Evolutionary conservation across 2,888 invertebrate species (phyloP).

Genomic region (Omphaloscelis lunosa): DNA sequence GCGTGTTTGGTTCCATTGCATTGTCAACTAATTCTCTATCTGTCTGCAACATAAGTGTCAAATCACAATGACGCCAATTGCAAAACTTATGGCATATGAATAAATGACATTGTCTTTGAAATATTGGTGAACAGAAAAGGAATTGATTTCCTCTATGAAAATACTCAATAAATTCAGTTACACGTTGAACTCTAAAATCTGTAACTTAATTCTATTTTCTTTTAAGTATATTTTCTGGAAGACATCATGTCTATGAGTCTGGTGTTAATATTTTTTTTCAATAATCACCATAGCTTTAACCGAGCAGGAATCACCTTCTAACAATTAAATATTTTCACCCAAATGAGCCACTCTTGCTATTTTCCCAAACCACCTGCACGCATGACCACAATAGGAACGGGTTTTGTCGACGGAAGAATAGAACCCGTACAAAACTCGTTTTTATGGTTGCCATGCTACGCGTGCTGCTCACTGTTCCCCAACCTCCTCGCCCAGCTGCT

Average conservation of each 20-base stretch:
- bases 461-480: conserved; percentile 54
- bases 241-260: neutral
- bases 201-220: neutral
- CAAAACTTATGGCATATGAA: neutral
- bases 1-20: no score
- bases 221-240: neutral
- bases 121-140: neutral
- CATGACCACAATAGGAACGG: no score
- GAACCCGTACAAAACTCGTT: no score
- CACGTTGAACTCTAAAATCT: neutral
- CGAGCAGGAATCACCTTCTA: no score
- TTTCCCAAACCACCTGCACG: neutral
- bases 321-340: neutral
- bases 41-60: no score
- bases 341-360: neutral
- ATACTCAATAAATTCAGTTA: neutral
- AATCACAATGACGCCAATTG: no score
- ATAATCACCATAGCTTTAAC: no score
- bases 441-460: no score
- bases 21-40: no score
- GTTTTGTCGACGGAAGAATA: no score
- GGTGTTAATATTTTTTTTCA: no score
- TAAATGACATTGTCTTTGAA: neutral
- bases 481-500: conserved; percentile 71
- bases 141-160: neutral